These are phyloP conservation scores for Forficula auricularia DNA, from an alignment of 1,140 invertebrate species.

Conservation along the genomic window DNA sequence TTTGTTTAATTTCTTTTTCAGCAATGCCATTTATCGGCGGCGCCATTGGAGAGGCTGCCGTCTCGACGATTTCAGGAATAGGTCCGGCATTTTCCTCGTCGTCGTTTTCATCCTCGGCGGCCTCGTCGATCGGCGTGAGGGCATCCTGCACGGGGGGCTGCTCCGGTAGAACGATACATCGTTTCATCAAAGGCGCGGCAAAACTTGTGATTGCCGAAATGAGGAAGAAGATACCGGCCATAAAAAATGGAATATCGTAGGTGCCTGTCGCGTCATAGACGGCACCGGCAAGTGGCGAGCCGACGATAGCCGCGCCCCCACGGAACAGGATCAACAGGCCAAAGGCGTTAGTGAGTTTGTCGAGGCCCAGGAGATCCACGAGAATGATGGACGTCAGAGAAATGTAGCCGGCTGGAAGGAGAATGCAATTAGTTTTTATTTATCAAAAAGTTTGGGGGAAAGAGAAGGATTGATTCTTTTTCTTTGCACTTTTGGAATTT, in stretches of 20 bases:
- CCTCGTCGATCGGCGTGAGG: slow-evolving; percentile 61
- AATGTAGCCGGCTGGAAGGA: slow-evolving; percentile 78
- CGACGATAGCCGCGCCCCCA: slow-evolving; percentile 76
- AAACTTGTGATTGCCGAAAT: slow-evolving; percentile 71
- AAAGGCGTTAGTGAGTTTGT: slow-evolving; percentile 91
- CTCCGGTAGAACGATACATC: slow-evolving; percentile 31
- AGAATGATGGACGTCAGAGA: slow-evolving; percentile 94
- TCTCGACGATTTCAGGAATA: slow-evolving; percentile 43
- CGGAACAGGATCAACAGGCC: slow-evolving; percentile 87
- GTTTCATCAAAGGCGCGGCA: slow-evolving; percentile 57
- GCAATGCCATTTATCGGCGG: slow-evolving; percentile 22
- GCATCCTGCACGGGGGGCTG: slow-evolving; percentile 44
- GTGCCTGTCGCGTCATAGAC: slow-evolving; percentile 72
- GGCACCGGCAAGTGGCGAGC: slow-evolving; percentile 62
- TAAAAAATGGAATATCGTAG: slow-evolving; percentile 78
- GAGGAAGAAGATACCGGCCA: slow-evolving; percentile 76
- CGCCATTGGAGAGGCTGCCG: slow-evolving; percentile 34
- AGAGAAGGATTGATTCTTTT: too few relatives aligned
- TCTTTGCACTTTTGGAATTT: too few relatives aligned
- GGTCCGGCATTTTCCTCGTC: slow-evolving; percentile 27
- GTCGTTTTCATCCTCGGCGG: slow-evolving; percentile 52
- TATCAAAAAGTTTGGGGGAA: too few relatives aligned
- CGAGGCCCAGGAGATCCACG: slow-evolving; percentile 84
- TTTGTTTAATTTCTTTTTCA: slow-evolving; percentile 37
- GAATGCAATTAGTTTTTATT: slow-evolving; percentile 2